phyloP scores from a whole-genome alignment of 2,113 vertebrate genomes.

The Myrmecophaga tridactyla region DNA sequence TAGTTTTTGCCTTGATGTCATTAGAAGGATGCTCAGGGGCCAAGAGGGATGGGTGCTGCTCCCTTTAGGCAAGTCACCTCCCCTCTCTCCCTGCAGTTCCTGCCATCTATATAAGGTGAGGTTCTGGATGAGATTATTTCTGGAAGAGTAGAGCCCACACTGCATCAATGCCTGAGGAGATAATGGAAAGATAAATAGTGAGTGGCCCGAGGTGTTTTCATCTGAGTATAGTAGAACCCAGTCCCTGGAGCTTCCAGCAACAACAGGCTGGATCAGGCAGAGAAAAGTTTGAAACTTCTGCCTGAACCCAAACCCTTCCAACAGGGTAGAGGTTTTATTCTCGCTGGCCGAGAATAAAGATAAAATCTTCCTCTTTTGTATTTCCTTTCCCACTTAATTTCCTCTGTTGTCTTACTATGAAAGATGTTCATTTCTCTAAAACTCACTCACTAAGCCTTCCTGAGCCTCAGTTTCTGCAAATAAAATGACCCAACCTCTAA shows the following conservation, averaged over 20 bases:
- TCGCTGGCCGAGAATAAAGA: not conserved
- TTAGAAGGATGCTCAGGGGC: not conserved
- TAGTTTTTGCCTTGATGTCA: not conserved
- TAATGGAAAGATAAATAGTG: not conserved
- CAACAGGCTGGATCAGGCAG: not conserved
- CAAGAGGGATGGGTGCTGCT: not conserved
- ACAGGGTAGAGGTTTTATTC: not conserved
- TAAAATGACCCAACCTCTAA: conserved; percentile 1
- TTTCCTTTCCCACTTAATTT: not conserved
- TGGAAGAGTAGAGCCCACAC: not conserved
- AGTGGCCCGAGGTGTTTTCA: not conserved
- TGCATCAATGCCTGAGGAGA: not conserved
- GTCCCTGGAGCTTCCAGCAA: not conserved
- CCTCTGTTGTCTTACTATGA: too few species aligned
- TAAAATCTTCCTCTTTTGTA: not conserved
- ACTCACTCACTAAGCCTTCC: not conserved
- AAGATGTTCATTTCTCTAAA: not conserved
- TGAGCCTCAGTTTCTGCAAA: not conserved
- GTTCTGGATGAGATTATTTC: not conserved
- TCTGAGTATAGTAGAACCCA: not conserved
- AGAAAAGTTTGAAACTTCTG: not conserved
- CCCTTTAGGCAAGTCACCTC: not conserved
- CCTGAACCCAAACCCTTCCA: not conserved
- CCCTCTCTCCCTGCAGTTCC: not conserved
- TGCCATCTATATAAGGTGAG: not conserved